A percentile compares a stretch with the other conserved stretches of the same genome.
phyloP scores from a whole-genome alignment of 2,888 invertebrate species.

The Tenthredo amoena region DNA sequence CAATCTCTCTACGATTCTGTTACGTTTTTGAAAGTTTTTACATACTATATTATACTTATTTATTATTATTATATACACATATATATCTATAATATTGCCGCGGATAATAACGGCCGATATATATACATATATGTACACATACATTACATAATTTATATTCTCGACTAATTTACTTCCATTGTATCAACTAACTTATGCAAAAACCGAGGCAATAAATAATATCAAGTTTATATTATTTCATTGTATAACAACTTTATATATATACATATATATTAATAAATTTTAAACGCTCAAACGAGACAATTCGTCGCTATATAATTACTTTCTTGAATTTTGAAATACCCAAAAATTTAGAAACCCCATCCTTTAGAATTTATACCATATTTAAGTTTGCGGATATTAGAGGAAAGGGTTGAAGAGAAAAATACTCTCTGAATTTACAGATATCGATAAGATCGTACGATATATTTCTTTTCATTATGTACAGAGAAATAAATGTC shows the following conservation, averaged over 20 bases:
- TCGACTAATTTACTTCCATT: neutral
- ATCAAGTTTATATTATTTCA: neutral
- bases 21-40: slow-evolving; percentile 16
- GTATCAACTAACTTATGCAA: neutral
- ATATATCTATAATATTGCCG: neutral
- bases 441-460: neutral
- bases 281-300: slow-evolving; percentile 1
- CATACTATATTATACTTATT: slow-evolving; percentile 1
- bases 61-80: neutral
- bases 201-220: slow-evolving; percentile 1
- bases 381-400: neutral
- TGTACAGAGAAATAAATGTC: neutral
- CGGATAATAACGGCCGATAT: neutral
- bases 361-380: neutral
- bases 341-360: neutral
- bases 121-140: neutral
- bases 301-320: neutral
- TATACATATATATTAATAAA: neutral
- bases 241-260: neutral
- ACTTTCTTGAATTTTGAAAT: neutral
- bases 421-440: neutral
- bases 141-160: neutral
- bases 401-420: neutral
- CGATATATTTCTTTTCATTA: neutral
- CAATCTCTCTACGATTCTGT: neutral